Evolutionary conservation across 2,113 vertebrate species (phyloP), one percentile per base, ranked within the genome.

Genomic region (Carassius carassius): DNA sequence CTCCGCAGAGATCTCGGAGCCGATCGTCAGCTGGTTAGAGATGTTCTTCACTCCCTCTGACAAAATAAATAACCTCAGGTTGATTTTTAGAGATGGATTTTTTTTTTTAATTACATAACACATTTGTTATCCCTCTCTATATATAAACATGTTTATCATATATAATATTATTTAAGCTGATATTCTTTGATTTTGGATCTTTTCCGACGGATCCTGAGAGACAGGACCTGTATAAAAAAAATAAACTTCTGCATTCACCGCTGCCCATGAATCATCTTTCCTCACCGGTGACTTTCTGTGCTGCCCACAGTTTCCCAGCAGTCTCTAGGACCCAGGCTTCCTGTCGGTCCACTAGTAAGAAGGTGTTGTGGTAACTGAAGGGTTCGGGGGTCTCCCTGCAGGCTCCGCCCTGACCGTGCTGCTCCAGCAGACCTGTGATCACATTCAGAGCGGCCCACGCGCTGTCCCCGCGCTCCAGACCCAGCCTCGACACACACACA

Each of bases 281-380:
- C 93, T 94, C 83, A 98, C 98, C 96, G 86, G 65, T 90, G 86
- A 99, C 90, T 88, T 88, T 94, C 92, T 97, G 96, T 0, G 96
- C 96, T 0, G 95, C 98, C 98, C 98, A 99, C 82, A 96, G 95
- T 58, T 51, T 91, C 4, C 97, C 98, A 0, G 95, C 95, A 0
- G 97, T 99, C 92, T 99, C 98, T 84, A 99, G 94, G 19, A 99
- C 94, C 97, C 97, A 99, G 6, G 97, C 97, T 90, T 98, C 96
- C 0, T 54, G 0, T 44, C 97, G 95, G 90, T 99, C 98, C 0
- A 95, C 96, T 91, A 99, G 92, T 54, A 99, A 93, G 91, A 98
- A 99, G 85, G 97, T 98, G 93, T 97, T 99, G 92, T 99, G 97
- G 91, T 99, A 99, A 90, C 94, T 90, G 84, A 99, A 97, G 1